Percentiles rank a stretch among this genome's conserved stretches.
phyloP scores from a whole-genome alignment of 2,113 vertebrate genomes.

The Sebastes schlegelii region DNA sequence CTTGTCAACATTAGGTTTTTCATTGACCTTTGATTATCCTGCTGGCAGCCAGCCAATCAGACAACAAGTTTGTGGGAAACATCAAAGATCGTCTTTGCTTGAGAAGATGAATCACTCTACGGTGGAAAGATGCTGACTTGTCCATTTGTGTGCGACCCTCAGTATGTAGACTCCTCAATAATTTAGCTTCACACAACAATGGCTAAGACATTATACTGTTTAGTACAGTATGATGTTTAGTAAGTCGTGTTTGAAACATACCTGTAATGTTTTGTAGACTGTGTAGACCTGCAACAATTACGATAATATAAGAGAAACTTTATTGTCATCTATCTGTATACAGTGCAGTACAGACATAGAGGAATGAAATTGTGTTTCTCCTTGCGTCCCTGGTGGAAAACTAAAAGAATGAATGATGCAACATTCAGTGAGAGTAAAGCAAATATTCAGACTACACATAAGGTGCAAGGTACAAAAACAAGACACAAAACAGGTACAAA shows the following conservation, averaged over 20 bases:
- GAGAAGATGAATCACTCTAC: constrained; percentile 37
- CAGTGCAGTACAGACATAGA: not conserved
- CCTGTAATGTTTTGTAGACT: not conserved
- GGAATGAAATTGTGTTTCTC: not conserved
- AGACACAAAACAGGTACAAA: not conserved
- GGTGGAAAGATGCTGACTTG: constrained; percentile 41
- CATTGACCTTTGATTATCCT: constrained; percentile 65
- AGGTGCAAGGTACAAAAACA: not conserved
- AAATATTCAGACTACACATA: not conserved
- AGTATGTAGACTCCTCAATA: not conserved
- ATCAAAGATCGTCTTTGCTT: constrained; percentile 46
- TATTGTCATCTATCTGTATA: not conserved
- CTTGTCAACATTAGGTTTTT: constrained; percentile 54
- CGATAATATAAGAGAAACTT: not conserved
- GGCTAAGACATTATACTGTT: not conserved
- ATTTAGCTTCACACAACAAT: not conserved
- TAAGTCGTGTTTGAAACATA: not conserved
- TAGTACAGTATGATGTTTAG: too few species aligned
- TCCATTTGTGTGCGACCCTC: not conserved
- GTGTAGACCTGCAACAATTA: not conserved
- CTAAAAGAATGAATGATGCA: not conserved
- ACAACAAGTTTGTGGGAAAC: constrained; percentile 22
- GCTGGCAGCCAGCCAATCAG: constrained; percentile 53
- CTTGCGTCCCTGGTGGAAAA: not conserved
- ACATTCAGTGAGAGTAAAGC: not conserved